Evolutionary conservation across 2,888 invertebrate genomes (phyloP).

Genomic region (Labia minor): DNA sequence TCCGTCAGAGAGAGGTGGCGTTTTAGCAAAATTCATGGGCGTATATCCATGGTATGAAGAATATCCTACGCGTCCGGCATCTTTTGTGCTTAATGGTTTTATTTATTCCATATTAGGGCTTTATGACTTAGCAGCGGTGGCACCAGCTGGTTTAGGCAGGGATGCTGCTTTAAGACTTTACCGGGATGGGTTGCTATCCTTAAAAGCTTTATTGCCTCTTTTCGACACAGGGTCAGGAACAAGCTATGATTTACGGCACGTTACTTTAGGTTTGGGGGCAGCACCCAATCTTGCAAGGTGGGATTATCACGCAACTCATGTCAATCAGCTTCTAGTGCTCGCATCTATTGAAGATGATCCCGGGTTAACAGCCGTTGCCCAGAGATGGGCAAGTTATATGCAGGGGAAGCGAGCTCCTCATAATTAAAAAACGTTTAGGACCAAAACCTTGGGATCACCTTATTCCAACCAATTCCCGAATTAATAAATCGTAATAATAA

Average conservation of each 20-base stretch:
- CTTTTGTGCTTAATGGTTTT: conserved; percentile 96
- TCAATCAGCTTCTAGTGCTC: conserved; percentile 84
- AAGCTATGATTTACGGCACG: conserved; percentile 90
- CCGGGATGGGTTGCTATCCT: conserved; percentile 72
- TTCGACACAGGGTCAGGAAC: conserved; percentile 88
- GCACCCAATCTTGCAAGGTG: conserved; percentile 92
- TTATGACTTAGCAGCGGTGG: conserved; percentile 81
- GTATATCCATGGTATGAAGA: conserved; percentile 94
- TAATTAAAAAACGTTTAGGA: conserved; percentile 49
- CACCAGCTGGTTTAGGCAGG: conserved; percentile 55
- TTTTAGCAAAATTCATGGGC: conserved; percentile 73
- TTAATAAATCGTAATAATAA: neutral
- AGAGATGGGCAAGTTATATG: conserved; percentile 92
- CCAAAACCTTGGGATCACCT: neutral
- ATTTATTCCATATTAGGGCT: conserved; percentile 93
- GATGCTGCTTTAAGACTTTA: conserved; percentile 62
- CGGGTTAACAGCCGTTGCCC: conserved; percentile 69
- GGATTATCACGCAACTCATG: conserved; percentile 98
- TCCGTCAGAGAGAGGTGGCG: conserved; percentile 65
- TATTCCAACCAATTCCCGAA: conserved; percentile 5
- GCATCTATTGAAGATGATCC: conserved; percentile 76
- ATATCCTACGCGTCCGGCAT: conserved; percentile 89
- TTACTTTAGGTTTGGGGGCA: conserved; percentile 61
- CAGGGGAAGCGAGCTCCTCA: conserved; percentile 88
- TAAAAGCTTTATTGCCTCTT: conserved; percentile 71